These are phyloP conservation scores for Xanthia togata DNA, from an alignment of 2,888 invertebrate genomes.

Conservation along the genomic window DNA sequence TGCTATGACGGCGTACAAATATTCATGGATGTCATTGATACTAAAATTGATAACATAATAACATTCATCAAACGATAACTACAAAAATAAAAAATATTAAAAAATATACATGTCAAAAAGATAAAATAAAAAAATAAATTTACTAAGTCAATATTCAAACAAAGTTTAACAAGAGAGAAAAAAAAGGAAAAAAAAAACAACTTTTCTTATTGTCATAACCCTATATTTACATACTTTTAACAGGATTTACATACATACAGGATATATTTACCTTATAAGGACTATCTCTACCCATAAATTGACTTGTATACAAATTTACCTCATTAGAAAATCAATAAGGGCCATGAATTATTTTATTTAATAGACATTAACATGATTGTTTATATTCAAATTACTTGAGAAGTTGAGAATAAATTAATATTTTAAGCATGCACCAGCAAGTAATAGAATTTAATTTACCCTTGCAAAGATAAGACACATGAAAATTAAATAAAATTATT, in stretches of 20 bases:
- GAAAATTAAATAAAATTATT: conserved; percentile 4
- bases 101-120: too few relatives aligned
- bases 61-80: too few relatives aligned
- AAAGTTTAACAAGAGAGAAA: too few relatives aligned
- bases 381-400: conserved; percentile 31
- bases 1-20: too few relatives aligned
- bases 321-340: neutral
- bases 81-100: too few relatives aligned
- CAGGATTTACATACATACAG: neutral
- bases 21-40: too few relatives aligned
- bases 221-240: too few relatives aligned
- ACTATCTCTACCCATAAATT: neutral
- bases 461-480: conserved; percentile 14
- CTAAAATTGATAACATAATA: too few relatives aligned
- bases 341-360: neutral
- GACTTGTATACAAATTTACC: neutral
- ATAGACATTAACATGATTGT: neutral
- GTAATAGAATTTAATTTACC: neutral
- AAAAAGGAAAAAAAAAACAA: too few relatives aligned
- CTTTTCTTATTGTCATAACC: neutral
- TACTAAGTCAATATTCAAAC: too few relatives aligned
- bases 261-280: neutral
- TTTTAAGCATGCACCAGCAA: neutral
- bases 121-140: too few relatives aligned
- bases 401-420: conserved; percentile 31